These are phyloP conservation scores for Drosophila mojavensis DNA, from an alignment of 1,140 invertebrate genomes.

Conservation along the genomic window DNA sequence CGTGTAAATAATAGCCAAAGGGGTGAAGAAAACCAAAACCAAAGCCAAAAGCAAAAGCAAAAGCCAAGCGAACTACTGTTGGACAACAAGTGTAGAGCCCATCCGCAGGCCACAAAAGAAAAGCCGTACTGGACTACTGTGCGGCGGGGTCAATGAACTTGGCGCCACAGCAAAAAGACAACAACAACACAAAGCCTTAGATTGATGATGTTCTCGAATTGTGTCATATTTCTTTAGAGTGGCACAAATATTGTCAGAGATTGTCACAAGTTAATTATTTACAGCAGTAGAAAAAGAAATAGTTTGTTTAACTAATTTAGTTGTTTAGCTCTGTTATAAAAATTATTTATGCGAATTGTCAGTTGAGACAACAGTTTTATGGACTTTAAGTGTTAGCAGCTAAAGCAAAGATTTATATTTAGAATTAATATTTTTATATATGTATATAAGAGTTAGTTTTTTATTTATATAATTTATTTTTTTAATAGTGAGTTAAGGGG, in stretches of 20 bases:
- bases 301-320: conserved; percentile 19
- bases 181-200: conserved; percentile 12
- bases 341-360: not conserved
- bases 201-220: conserved; percentile 20
- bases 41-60: conserved; percentile 37
- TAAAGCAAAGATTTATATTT: not conserved
- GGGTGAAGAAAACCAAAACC: too few relatives aligned
- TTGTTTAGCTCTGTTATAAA: conserved; percentile 21
- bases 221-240: conserved; percentile 28
- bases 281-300: not conserved
- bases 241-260: not conserved
- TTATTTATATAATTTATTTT: too few relatives aligned
- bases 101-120: conserved; percentile 41
- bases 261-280: conserved; percentile 8
- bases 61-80: conserved; percentile 47
- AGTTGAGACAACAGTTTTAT: not conserved
- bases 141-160: conserved; percentile 62
- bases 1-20: conserved; percentile 50
- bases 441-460: too few relatives aligned
- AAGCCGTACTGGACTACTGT: conserved; percentile 51
- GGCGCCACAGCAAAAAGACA: not conserved
- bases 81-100: conserved; percentile 63
- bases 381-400: not conserved
- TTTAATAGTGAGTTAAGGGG: too few relatives aligned
- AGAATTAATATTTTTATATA: too few relatives aligned